Percentiles rank a stretch among this genome's conserved stretches.
Conservation (phyloP, 2,797 vertebrate species). For the Pelochelys cantorii region DNA sequence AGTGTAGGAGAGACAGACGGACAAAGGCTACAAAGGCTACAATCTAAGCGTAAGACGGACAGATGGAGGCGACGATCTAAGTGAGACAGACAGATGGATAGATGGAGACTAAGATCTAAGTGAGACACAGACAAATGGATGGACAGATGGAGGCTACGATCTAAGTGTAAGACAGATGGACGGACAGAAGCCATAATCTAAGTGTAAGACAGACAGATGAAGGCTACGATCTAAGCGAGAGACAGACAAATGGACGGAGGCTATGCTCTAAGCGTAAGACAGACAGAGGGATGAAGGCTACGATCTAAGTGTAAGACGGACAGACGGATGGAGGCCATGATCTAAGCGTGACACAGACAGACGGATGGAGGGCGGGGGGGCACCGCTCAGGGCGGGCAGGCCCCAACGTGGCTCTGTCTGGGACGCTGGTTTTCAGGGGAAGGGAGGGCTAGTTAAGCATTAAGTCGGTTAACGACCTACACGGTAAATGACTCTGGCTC, state of each 20-base stretch:
- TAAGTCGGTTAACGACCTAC: neutral
- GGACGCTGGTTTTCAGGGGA: neutral
- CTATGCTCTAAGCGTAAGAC: neutral
- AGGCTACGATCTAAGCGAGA: too few relatives aligned
- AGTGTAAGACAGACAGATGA: too few relatives aligned
- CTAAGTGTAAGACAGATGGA: neutral
- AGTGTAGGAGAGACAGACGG: too few relatives aligned
- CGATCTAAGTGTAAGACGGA: too few relatives aligned
- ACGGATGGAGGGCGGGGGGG: neutral
- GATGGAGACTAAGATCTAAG: too few relatives aligned
- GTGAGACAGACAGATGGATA: too few relatives aligned
- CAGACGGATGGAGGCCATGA: too few relatives aligned
- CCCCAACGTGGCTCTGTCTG: neutral
- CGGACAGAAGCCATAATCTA: accelerated
- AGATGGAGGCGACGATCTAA: too few relatives aligned
- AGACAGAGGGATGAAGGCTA: neutral
- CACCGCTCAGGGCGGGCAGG: neutral
- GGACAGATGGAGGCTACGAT: neutral
- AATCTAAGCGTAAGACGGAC: too few relatives aligned
- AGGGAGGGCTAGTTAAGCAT: neutral
- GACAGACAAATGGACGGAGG: too few relatives aligned
- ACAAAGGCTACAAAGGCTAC: accelerated
- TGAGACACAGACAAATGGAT: too few relatives aligned
- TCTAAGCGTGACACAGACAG: too few relatives aligned
- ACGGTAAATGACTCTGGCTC: neutral